Conservation (phyloP, 2,888 invertebrate species). For the Smittia aterrima region DNA sequence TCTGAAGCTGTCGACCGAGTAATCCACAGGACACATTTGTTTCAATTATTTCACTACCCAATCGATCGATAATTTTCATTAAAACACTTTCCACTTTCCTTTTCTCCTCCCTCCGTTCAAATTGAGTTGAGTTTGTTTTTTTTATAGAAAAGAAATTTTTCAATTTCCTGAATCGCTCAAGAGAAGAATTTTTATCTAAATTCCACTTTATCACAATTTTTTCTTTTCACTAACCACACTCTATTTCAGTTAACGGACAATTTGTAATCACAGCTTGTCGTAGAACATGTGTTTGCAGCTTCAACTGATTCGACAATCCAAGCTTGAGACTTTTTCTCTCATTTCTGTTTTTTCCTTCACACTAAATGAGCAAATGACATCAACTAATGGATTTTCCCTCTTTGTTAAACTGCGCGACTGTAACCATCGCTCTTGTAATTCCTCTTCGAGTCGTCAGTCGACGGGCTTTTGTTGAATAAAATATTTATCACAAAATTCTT, state of each 20-base stretch:
- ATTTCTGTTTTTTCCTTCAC: not conserved
- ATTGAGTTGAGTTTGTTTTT: not conserved
- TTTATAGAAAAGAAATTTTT: not conserved
- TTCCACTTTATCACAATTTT: not conserved
- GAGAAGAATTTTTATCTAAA: not conserved
- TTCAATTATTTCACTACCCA: constrained; percentile 10
- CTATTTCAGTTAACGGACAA: not conserved
- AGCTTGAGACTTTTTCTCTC: not conserved
- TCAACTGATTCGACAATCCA: not conserved
- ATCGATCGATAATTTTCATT: not conserved
- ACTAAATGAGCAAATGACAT: not conserved
- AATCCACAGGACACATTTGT: constrained; percentile 34
- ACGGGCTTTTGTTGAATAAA: no score
- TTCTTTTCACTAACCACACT: not conserved
- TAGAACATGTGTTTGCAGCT: not conserved
- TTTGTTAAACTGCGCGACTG: not conserved
- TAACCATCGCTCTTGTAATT: no score
- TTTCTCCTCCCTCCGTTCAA: not conserved
- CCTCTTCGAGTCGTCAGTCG: no score
- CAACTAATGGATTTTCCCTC: not conserved
- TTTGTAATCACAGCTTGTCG: constrained; percentile 1
- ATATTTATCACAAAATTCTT: no score
- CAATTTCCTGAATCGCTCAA: not conserved
- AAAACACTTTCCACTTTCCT: not conserved
- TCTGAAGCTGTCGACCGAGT: constrained; percentile 4